These are phyloP conservation scores for Chamaea fasciata DNA, from an alignment of 2,113 vertebrate species.

Conservation along the genomic window DNA sequence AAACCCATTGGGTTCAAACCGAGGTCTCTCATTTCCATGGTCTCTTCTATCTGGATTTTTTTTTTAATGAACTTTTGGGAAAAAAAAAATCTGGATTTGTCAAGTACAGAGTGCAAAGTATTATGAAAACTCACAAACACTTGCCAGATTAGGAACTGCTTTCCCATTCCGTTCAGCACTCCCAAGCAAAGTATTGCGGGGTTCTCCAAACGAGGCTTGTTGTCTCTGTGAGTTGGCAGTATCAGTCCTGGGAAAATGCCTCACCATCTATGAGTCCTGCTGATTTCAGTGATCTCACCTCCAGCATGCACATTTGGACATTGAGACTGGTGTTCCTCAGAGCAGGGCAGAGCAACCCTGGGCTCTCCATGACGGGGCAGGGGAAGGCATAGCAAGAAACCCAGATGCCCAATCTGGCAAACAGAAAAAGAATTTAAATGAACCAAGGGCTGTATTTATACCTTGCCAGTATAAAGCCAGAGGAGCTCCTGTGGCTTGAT, in stretches of 20 bases:
- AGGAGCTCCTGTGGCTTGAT: neutral
- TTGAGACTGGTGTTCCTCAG: neutral
- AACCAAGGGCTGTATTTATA: neutral
- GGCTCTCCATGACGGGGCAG: fast-evolving
- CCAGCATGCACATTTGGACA: fast-evolving
- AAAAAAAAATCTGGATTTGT: neutral
- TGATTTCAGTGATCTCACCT: neutral
- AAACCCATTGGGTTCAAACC: neutral
- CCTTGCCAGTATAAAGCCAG: neutral
- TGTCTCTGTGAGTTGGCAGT: neutral
- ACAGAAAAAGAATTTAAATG: neutral
- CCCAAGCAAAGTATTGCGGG: fast-evolving
- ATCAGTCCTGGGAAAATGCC: neutral
- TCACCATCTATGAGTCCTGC: fast-evolving
- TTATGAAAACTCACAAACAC: neutral
- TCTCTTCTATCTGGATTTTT: neutral
- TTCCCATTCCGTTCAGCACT: neutral
- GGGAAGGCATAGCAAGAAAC: fast-evolving
- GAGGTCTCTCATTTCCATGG: neutral
- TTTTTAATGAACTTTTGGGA: neutral
- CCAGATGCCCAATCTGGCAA: neutral
- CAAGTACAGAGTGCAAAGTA: neutral
- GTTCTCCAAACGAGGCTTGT: neutral
- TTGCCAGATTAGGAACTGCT: neutral
- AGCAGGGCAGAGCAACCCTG: neutral